Evolutionary conservation across 1,140 invertebrate genomes (phyloP).

Genomic region (Neodiprion lecontei): DNA sequence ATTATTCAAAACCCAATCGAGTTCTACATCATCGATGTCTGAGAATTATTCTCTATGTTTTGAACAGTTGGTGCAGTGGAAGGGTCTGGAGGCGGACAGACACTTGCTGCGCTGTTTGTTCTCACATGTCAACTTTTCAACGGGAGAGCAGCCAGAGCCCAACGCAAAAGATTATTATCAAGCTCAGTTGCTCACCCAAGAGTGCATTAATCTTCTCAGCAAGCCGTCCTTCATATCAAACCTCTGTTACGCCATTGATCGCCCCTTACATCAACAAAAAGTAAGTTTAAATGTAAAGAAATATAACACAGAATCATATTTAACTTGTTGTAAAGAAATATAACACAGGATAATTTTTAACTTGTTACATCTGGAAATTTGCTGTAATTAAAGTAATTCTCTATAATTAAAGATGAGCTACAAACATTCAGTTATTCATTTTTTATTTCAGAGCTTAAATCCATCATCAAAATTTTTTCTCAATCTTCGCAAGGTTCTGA

Average conservation of each 20-base stretch:
- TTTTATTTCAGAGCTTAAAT: constrained; percentile 72
- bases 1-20: no score
- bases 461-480: constrained; percentile 78
- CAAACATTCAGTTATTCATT: not conserved
- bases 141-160: constrained; percentile 61
- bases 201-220: constrained; percentile 73
- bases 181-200: constrained; percentile 77
- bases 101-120: constrained; percentile 88
- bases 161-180: constrained; percentile 67
- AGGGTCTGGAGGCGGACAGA: constrained; percentile 87
- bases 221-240: constrained; percentile 79
- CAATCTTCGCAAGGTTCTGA: constrained; percentile 83
- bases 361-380: constrained; percentile 3
- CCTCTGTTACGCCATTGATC: constrained; percentile 82
- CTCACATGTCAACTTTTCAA: constrained; percentile 72
- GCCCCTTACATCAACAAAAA: constrained; percentile 69
- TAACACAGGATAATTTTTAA: not conserved
- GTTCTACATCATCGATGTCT: no score
- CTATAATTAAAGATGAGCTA: not conserved
- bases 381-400: constrained; percentile 9
- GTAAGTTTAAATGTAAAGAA: constrained; percentile 47
- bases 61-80: constrained; percentile 75
- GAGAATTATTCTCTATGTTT: constrained; percentile 33
- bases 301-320: not conserved
- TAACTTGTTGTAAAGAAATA: constrained; percentile 17